Evolutionary conservation across 2,888 invertebrate genomes (phyloP).

Genomic region (Orthosia cruda): DNA sequence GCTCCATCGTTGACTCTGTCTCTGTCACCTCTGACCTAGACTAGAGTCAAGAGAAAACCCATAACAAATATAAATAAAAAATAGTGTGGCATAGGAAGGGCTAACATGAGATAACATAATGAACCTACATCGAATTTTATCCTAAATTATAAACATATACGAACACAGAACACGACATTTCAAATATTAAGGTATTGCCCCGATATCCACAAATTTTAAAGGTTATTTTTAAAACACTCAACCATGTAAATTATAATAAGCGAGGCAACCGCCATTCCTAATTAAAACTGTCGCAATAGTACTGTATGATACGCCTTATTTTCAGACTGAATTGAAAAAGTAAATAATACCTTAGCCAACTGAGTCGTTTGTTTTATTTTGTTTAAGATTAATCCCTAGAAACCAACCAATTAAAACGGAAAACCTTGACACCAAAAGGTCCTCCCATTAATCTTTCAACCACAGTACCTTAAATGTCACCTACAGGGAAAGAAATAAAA

Average conservation of each 20-base stretch:
- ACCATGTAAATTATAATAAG: not conserved
- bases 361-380: conserved; percentile 14
- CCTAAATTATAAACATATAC: too few species aligned
- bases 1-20: too few species aligned
- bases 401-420: conserved; percentile 67
- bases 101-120: too few species aligned
- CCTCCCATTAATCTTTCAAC: conserved; percentile 69
- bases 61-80: too few species aligned
- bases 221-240: not conserved
- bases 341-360: conserved; percentile 4
- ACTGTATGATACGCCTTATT: conserved; percentile 8
- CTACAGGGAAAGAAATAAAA: conserved; percentile 77
- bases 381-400: conserved; percentile 40
- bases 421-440: conserved; percentile 69
- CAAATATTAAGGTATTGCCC: too few species aligned
- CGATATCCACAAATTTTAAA: too few species aligned
- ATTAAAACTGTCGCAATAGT: conserved; percentile 3
- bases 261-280: not conserved
- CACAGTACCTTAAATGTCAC: conserved; percentile 77
- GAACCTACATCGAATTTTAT: too few species aligned
- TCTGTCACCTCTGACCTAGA: too few species aligned
- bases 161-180: not conserved
- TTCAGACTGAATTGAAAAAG: conserved; percentile 19
- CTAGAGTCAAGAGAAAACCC: too few species aligned
- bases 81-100: too few species aligned